Conservation (phyloP, 2,113 vertebrate genomes). For the Circaetus gallicus region DNA sequence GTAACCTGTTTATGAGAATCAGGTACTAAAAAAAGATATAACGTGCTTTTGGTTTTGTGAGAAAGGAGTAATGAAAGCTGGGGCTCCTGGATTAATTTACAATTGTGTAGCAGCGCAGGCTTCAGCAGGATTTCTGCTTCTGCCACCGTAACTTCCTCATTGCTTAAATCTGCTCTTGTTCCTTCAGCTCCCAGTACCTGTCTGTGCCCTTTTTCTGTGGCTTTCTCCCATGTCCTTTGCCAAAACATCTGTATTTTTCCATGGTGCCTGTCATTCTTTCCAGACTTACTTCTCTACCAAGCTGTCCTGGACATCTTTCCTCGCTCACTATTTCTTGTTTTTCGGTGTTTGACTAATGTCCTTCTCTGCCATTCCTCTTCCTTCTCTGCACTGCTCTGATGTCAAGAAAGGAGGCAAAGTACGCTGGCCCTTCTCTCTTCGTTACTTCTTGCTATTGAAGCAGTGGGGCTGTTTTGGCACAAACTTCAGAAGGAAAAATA, state of each 20-base stretch:
- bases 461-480: not conserved
- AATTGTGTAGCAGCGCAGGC: not conserved
- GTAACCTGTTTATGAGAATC: fast-evolving
- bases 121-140: not conserved
- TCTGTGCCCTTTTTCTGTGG: not conserved
- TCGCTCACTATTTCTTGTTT: not conserved
- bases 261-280: not conserved
- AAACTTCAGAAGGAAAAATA: not conserved
- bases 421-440: not conserved
- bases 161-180: not conserved
- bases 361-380: not conserved
- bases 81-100: not conserved
- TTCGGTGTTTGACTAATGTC: not conserved
- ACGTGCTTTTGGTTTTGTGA: not conserved
- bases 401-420: not conserved
- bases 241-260: not conserved
- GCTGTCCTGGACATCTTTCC: not conserved
- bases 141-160: not conserved
- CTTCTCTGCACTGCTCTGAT: not conserved
- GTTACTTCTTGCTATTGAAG: not conserved
- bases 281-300: not conserved
- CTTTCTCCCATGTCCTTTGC: not conserved
- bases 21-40: not conserved
- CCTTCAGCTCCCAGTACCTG: not conserved
- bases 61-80: not conserved